These are phyloP conservation scores for Agrilus cyanescens DNA, from an alignment of 2,888 invertebrate species.

Conservation along the genomic window DNA sequence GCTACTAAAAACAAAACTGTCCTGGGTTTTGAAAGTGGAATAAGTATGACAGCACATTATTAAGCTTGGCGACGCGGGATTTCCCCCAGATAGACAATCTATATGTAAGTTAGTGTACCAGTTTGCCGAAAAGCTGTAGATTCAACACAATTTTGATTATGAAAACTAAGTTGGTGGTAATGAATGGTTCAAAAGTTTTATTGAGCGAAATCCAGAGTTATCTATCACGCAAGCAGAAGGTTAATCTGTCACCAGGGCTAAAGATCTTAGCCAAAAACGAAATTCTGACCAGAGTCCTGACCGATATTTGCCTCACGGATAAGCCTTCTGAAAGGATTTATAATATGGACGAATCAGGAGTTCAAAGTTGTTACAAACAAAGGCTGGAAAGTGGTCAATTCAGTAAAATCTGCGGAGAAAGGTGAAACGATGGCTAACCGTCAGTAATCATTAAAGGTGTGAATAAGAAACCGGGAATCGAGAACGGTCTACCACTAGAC, in stretches of 20 bases:
- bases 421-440: slow-evolving; percentile 9
- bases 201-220: slow-evolving; percentile 5
- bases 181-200: slow-evolving; percentile 3
- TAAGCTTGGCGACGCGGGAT: too few relatives aligned
- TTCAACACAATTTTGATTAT: slow-evolving; percentile 2
- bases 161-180: slow-evolving; percentile 3
- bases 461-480: too few relatives aligned
- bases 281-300: slow-evolving; percentile 6
- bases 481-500: slow-evolving; percentile 9
- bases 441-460: too few relatives aligned
- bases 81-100: slow-evolving; percentile 3
- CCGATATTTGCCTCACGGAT: neutral
- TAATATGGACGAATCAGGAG: slow-evolving; percentile 9
- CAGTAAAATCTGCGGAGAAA: slow-evolving; percentile 5
- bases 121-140: slow-evolving; percentile 5
- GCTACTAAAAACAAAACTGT: too few relatives aligned
- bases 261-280: slow-evolving; percentile 7
- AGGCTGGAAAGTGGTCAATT: slow-evolving; percentile 8
- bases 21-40: too few relatives aligned
- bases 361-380: slow-evolving; percentile 6
- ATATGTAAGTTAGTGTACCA: slow-evolving; percentile 6
- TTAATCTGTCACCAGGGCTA: slow-evolving; percentile 1
- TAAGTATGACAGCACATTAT: too few relatives aligned
- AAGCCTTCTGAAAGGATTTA: slow-evolving; percentile 6
- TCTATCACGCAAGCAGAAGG: slow-evolving; percentile 6